Evolutionary conservation across 2,888 invertebrate genomes (phyloP), one percentile per base, ranked within the genome.

Genomic region (Aquatica leii): DNA sequence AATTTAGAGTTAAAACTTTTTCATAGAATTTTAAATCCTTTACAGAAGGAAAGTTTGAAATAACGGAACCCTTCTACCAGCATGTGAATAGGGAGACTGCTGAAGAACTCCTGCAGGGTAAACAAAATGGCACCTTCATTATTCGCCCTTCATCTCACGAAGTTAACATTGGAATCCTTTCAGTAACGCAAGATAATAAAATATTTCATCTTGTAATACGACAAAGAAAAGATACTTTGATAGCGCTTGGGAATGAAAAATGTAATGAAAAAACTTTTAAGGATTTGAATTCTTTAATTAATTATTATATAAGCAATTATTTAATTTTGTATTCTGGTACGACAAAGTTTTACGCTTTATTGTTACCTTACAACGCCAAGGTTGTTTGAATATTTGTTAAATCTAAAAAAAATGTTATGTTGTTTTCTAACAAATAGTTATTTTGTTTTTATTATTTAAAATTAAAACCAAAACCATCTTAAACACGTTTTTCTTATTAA

Each of bases 41-140:
- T 41, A 41, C 62, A 69, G 69, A 62, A 8, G 34, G 66, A 56
- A 64, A 65, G 51, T 59, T 65, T 48, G 67, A 63, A 65, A 61
- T 67, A 46, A 84, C 82, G 70, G 87, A 87, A 74, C 80, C 85
- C 41, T 87, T 84, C 70, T 87, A 85, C 78, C 86, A 85, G 83
- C 81, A 84, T 68, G 82, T 87, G 60, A 83, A 84, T 59, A 76
- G 87, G 57, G 77, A 77, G 2, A 82, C 82, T 64, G 86, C 86
- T 0, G 86, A 86, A 75, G 82, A 82, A 59, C 70, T 87, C 60
- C 74, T 87, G 70, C 80, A 77, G 55, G 84, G 84, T 1, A 85
- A 84, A 66, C 86, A 86, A n/a, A 86, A 86, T 74, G 87, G 87
- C 6, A 85, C 85, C 0, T 87, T 86, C 69, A 81, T 87, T 51